Conservation (phyloP, 2,888 invertebrate species). For the Dynastes grantii region DNA sequence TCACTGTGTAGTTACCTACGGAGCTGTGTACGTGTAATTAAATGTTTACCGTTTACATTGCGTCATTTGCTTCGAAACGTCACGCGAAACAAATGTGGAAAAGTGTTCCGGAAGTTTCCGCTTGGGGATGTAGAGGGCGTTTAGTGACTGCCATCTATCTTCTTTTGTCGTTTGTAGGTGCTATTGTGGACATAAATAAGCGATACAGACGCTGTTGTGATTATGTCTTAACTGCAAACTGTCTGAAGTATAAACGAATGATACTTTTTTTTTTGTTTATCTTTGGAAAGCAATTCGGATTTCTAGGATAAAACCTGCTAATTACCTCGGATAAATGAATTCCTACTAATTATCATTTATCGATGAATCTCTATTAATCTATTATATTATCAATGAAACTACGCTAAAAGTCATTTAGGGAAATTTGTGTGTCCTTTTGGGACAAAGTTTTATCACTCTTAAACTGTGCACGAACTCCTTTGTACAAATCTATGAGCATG, state of each 20-base stretch:
- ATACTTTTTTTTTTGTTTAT: background rate
- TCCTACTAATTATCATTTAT: no score
- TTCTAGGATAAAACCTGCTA: no score
- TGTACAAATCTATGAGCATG: no score
- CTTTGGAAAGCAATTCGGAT: background rate
- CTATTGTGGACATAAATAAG: constrained; percentile 7
- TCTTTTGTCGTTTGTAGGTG: background rate
- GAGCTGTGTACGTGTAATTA: constrained; percentile 14
- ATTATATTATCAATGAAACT: no score
- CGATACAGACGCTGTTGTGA: background rate
- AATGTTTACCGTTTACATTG: constrained; percentile 30
- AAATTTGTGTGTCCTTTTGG: no score
- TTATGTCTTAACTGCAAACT: background rate
- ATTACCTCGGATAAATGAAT: no score
- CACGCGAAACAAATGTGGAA: constrained; percentile 11
- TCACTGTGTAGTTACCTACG: background rate
- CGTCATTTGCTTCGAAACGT: background rate
- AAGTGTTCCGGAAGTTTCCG: background rate
- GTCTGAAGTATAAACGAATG: background rate
- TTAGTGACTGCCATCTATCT: background rate
- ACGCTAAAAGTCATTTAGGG: no score
- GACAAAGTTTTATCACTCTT: no score
- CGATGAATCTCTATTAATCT: no score
- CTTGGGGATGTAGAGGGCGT: background rate
- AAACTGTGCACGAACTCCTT: no score